Conservation (phyloP, 2,797 vertebrate species). For the Ctenopoma kingsleyae region DNA sequence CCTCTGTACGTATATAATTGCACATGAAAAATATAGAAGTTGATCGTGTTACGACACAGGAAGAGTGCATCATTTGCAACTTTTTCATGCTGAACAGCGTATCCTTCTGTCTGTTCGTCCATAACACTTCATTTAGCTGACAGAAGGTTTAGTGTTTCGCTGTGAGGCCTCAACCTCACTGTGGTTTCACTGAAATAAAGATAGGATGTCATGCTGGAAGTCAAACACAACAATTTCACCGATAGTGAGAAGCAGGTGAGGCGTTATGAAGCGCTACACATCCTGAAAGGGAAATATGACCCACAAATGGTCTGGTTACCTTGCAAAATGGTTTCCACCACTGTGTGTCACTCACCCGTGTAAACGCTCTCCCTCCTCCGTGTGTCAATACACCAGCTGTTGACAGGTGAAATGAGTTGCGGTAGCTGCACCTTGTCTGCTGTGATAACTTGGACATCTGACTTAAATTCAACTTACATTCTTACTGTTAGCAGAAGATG, state of each 20-base stretch:
- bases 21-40: neutral
- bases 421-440: slow-evolving; percentile 62
- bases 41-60: neutral
- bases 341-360: slow-evolving; percentile 53
- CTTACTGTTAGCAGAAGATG: slow-evolving; percentile 35
- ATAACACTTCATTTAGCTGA: slow-evolving; percentile 14
- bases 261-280: slow-evolving; percentile 45
- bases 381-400: slow-evolving; percentile 55
- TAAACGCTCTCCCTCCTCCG: slow-evolving; percentile 39
- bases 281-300: slow-evolving; percentile 54
- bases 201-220: slow-evolving; percentile 40
- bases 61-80: neutral
- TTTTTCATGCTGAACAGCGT: neutral
- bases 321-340: slow-evolving; percentile 56
- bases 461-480: slow-evolving; percentile 64
- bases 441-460: slow-evolving; percentile 53
- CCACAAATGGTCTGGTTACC: slow-evolving; percentile 63
- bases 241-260: slow-evolving; percentile 25
- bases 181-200: slow-evolving; percentile 39
- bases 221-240: slow-evolving; percentile 50
- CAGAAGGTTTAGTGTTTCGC: slow-evolving; percentile 23
- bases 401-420: slow-evolving; percentile 72
- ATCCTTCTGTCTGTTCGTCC: neutral
- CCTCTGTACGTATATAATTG: neutral
- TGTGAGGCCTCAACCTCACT: neutral